phyloP scores from a whole-genome alignment of 2,888 invertebrate species.

The Spodoptera littoralis region DNA sequence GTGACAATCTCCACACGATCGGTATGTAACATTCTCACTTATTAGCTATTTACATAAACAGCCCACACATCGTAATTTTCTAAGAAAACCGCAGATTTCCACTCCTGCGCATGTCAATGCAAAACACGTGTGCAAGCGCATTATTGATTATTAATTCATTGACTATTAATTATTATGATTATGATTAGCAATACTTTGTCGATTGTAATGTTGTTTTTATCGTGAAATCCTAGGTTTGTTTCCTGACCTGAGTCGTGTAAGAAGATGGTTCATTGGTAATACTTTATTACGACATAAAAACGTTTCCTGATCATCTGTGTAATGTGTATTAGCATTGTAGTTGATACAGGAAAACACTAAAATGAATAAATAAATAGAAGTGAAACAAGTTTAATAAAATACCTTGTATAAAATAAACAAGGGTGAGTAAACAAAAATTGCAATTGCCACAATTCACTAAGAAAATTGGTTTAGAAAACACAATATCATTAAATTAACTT shows the following conservation, averaged over 20 bases:
- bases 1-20: constrained; percentile 6
- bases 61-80: constrained; percentile 28
- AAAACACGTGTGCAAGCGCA: constrained; percentile 31
- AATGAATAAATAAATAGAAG: too few relatives aligned
- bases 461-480: too few relatives aligned
- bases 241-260: constrained; percentile 8
- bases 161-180: constrained; percentile 10
- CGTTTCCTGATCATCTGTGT: constrained; percentile 2
- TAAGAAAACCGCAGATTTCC: constrained; percentile 35
- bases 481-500: too few relatives aligned
- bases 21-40: constrained; percentile 18
- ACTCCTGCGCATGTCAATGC: constrained; percentile 34
- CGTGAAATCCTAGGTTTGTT: constrained; percentile 10
- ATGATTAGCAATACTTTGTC: constrained; percentile 29
- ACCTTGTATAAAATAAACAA: too few relatives aligned
- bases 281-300: constrained; percentile 8
- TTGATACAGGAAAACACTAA: neutral
- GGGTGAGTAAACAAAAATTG: too few relatives aligned
- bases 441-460: too few relatives aligned
- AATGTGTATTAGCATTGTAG: neutral
- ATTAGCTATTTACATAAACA: constrained; percentile 11
- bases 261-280: constrained; percentile 1
- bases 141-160: constrained; percentile 18
- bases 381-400: too few relatives aligned
- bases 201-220: constrained; percentile 15